Conservation (phyloP, 1,140 invertebrate species). For the Sesamia nonagrioides region DNA sequence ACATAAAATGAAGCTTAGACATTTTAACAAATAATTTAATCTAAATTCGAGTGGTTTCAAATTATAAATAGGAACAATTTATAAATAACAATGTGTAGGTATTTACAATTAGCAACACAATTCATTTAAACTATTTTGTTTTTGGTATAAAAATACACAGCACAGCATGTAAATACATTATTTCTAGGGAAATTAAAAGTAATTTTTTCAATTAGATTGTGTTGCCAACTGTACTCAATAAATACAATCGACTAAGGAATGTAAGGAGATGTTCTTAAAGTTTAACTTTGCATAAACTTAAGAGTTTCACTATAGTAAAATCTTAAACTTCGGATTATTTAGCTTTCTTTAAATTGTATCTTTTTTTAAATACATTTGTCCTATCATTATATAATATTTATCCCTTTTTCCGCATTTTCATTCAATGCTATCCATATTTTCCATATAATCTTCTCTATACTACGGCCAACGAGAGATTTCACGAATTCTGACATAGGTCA, state of each 20-base stretch:
- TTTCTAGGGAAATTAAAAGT: background rate
- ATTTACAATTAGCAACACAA: conserved; percentile 28
- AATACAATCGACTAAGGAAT: conserved; percentile 22
- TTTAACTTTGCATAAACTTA: too few relatives aligned
- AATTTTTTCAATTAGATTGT: background rate
- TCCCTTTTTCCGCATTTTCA: too few relatives aligned
- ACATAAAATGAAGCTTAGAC: conserved; percentile 42
- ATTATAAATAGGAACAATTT: conserved; percentile 45
- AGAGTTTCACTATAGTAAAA: too few relatives aligned
- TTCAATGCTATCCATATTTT: too few relatives aligned
- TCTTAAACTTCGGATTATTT: too few relatives aligned
- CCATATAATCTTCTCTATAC: too few relatives aligned
- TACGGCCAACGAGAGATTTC: too few relatives aligned
- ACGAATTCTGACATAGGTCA: too few relatives aligned
- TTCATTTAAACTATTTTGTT: too few relatives aligned
- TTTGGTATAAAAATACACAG: conserved; percentile 15
- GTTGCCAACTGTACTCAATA: conserved; percentile 32
- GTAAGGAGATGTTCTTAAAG: background rate
- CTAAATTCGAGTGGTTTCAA: conserved; percentile 43
- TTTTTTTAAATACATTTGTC: too few relatives aligned
- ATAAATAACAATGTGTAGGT: conserved; percentile 12
- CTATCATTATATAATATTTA: too few relatives aligned
- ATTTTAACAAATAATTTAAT: conserved; percentile 44
- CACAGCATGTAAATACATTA: background rate
- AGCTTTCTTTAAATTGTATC: too few relatives aligned